A percentile compares a stretch with the other conserved stretches of the same genome.
Evolutionary conservation across 2,888 invertebrate genomes (phyloP).

Genomic region (Griposia aprilina): DNA sequence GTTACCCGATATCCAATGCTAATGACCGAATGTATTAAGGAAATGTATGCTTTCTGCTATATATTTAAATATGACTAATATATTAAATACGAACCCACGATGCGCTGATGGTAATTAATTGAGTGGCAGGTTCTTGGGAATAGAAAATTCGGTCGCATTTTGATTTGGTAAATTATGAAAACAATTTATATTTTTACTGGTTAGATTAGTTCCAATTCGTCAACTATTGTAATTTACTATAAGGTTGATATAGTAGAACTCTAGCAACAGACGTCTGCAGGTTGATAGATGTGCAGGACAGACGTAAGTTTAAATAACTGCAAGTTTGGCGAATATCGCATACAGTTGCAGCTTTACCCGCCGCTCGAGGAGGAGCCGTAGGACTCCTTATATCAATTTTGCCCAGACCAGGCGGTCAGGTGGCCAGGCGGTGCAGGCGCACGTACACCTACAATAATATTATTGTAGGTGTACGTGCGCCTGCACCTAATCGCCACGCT

Average conservation of each 20-base stretch:
- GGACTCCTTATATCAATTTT: conserved; percentile 23
- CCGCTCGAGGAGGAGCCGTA: conserved; percentile 5
- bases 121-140: background rate
- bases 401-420: too few relatives aligned
- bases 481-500: too few relatives aligned
- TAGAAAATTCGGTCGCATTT: background rate
- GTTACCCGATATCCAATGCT: conserved; percentile 33
- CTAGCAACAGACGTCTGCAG: background rate
- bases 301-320: conserved; percentile 29
- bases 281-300: conserved; percentile 1
- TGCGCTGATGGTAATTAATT: background rate
- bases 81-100: background rate
- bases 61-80: conserved; percentile 4
- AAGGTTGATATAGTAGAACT: background rate
- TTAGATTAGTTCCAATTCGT: background rate
- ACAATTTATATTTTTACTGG: background rate
- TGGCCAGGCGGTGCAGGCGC: too few relatives aligned
- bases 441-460: too few relatives aligned
- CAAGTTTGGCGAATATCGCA: conserved; percentile 26
- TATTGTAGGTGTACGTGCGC: too few relatives aligned
- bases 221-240: background rate
- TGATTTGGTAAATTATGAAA: background rate
- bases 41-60: conserved; percentile 23
- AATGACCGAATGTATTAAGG: conserved; percentile 45
- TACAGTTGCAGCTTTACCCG: background rate